Evolutionary conservation across 1,140 invertebrate genomes (phyloP).

Genomic region (Apocrypta bakeri): DNA sequence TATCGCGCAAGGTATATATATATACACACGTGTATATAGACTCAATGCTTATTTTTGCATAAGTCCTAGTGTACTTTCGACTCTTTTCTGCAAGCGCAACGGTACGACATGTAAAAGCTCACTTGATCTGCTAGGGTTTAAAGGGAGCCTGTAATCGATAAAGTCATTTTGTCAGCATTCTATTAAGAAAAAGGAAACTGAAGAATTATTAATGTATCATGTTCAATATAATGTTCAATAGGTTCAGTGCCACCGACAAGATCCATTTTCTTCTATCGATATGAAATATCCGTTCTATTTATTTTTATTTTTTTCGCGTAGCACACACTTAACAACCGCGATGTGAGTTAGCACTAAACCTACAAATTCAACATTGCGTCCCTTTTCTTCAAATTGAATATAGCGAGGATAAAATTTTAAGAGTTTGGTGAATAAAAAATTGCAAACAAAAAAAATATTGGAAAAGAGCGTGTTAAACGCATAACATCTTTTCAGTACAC

Average conservation of each 20-base stretch:
- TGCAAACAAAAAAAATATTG: background rate
- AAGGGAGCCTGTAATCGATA: conserved; percentile 38
- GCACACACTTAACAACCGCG: background rate
- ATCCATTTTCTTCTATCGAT: background rate
- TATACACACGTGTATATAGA: background rate
- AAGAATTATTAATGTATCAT: no score
- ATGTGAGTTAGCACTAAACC: background rate
- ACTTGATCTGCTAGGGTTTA: conserved; percentile 12
- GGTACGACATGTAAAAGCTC: background rate
- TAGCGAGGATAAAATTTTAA: conserved; percentile 1
- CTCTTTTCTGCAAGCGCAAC: conserved; percentile 37
- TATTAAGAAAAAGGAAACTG: background rate
- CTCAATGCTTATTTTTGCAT: background rate
- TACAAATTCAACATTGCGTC: background rate
- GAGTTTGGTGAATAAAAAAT: background rate
- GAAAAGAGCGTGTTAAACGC: background rate
- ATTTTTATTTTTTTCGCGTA: no score
- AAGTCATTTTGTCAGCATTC: background rate
- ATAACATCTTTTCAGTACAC: background rate
- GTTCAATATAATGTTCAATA: background rate
- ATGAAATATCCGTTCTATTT: background rate
- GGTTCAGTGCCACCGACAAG: background rate
- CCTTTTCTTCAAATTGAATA: background rate
- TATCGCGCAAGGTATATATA: no score
- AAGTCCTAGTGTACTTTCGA: background rate